Evolutionary conservation across 2,797 vertebrate genomes (phyloP).

Genomic region (Xerus rutilus): DNA sequence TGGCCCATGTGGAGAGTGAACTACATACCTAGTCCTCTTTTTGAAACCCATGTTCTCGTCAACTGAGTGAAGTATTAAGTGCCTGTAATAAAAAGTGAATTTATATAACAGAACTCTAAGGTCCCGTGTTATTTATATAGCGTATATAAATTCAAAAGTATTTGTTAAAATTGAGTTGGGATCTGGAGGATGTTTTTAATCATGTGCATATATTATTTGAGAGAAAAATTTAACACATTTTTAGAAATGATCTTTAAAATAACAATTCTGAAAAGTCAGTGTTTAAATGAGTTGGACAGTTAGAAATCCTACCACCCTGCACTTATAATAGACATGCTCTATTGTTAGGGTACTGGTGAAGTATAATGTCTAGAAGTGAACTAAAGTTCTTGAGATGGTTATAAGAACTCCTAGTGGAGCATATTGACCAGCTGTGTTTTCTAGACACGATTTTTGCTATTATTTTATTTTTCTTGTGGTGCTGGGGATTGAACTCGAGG

Average conservation of each 20-base stretch:
- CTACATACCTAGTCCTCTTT: neutral
- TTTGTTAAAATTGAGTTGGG: neutral
- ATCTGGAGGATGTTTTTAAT: neutral
- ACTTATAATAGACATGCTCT: neutral
- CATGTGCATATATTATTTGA: neutral
- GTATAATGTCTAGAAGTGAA: neutral
- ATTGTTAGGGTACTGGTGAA: neutral
- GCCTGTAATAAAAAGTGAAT: neutral
- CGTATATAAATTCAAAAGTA: constrained; percentile 19
- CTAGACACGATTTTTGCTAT: neutral
- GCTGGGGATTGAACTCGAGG: neutral
- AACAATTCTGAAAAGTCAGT: constrained; percentile 31
- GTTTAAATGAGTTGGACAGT: neutral
- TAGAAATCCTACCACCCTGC: constrained; percentile 16
- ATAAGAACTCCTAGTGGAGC: neutral
- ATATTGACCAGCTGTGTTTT: neutral
- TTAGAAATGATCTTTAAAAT: constrained; percentile 10
- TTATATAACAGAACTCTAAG: constrained; percentile 21
- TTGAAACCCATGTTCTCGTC: constrained; percentile 37
- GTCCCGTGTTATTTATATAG: neutral
- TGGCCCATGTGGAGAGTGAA: neutral
- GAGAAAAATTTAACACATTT: constrained; percentile 35
- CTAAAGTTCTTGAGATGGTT: neutral
- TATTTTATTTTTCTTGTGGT: constrained; percentile 18
- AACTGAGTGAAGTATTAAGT: constrained; percentile 40